Base-by-base conservation (phyloP, 2,797 vertebrate genomes). In the Labeo calbasu region DNA sequence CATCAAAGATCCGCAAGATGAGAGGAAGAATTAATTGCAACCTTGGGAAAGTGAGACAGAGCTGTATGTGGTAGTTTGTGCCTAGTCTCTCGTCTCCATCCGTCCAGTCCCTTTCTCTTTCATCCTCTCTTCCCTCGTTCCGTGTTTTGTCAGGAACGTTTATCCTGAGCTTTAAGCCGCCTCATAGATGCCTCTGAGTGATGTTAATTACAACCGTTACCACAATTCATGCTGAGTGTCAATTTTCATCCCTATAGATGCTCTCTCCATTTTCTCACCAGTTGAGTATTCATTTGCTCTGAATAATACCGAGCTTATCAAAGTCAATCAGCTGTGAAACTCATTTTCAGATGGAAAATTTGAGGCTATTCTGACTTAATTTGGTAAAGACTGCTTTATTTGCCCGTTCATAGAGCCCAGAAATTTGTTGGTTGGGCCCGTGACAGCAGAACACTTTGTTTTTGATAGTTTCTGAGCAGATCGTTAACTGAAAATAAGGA, bases 1-100 rank as follows among this genome's bases (percentile, higher is more conserved):
- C 90, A 91, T 91, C 91, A 92, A 91, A 93, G 91, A 89, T 86
- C 80, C 88, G 88, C 77, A 88, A 92, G 89, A 92, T 88, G 89
- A 92, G 90, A 92, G 83, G 82, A 89, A 90, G 92, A 90, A 89
- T 91, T 91, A 87, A 92, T 92, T 88, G 90, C 87, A 90, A 89
- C 86, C 87, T 79, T 77, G 88, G 89, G 89, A 90, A 83, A 86
- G 90, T 82, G 86, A 87, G 85, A 59, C 25, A 83, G 90, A 90
- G 90, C 77, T 80, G 70, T 79, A 70, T 55, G 66, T 84, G 40
- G 48, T 40, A 59, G 15, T 78, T 71, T 84, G 68, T 28, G 76
- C 65, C 14, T 55, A 80, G 80, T 85, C 85, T 84, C 61, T n/a
- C 51, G 28, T 71, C 86, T 80, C 71, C 43, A 48, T 43, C 68